Evolutionary conservation across 37 sponge, comb jelly and placozoan genomes (phyloP).

Genomic region (Oscarella lobularis): DNA sequence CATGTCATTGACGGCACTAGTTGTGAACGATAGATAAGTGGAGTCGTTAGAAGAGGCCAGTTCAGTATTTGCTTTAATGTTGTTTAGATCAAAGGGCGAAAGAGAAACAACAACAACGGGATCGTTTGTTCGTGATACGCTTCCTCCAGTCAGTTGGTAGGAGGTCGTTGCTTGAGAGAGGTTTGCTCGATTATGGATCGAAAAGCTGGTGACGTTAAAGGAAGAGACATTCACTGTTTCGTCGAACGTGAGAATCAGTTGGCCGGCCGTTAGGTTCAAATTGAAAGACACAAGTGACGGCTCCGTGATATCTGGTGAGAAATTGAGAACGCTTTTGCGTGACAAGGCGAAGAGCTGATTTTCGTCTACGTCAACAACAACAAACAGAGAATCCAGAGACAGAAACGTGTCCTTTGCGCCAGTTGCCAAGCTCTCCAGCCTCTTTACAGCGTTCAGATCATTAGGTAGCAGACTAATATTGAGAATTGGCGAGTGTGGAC

Average conservation of each 20-base stretch:
- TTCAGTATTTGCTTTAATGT: constrained; percentile 45
- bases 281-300: constrained; percentile 25
- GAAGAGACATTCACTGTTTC: constrained; percentile 69
- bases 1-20: constrained; percentile 56
- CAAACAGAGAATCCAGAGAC: constrained; percentile 23
- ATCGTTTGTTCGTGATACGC: constrained; percentile 33
- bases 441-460: constrained; percentile 60
- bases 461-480: background rate
- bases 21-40: constrained; percentile 43
- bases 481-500: background rate
- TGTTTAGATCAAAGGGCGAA: constrained; percentile 46
- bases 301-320: constrained; percentile 27
- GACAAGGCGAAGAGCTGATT: constrained; percentile 21
- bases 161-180: constrained; percentile 34
- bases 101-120: constrained; percentile 31
- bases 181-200: constrained; percentile 37
- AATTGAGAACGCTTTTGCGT: constrained; percentile 12
- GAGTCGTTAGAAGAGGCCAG: constrained; percentile 44
- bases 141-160: constrained; percentile 59
- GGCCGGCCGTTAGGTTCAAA: constrained; percentile 46
- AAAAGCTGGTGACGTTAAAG: constrained; percentile 34
- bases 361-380: constrained; percentile 41
- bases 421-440: constrained; percentile 31
- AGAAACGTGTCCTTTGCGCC: constrained; percentile 29
- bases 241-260: constrained; percentile 47